Evolutionary conservation across 2,888 invertebrate genomes (phyloP).

Genomic region (Stenurella melanura): DNA sequence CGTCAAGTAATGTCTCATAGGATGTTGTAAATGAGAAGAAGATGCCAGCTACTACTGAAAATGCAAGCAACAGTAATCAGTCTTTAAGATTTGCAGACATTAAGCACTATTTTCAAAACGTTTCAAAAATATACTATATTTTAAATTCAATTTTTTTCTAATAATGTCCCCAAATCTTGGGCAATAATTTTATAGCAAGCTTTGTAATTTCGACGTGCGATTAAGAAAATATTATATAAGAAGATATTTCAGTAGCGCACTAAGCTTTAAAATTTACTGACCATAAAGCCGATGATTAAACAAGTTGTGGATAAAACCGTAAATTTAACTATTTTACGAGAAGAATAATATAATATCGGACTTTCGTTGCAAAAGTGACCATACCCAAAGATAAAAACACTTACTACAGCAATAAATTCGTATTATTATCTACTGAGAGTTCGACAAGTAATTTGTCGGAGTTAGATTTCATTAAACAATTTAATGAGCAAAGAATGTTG

Average conservation of each 20-base stretch:
- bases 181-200: background rate
- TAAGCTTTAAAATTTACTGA: conserved; percentile 33
- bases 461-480: conserved; percentile 64
- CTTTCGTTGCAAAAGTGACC: conserved; percentile 24
- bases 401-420: conserved; percentile 24
- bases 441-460: conserved; percentile 42
- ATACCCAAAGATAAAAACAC: conserved; percentile 17
- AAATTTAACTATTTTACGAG: conserved; percentile 32
- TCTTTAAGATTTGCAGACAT: no score
- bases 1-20: no score
- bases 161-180: no score
- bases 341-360: conserved; percentile 24
- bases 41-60: no score
- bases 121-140: no score
- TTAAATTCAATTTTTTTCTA: no score
- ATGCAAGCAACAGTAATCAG: no score
- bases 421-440: conserved; percentile 32
- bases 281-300: conserved; percentile 30
- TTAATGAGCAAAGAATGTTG: conserved; percentile 64
- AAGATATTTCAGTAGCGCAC: conserved; percentile 1
- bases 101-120: no score
- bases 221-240: background rate
- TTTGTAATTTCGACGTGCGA: background rate
- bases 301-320: conserved; percentile 34
- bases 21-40: no score